Evolutionary conservation across 2,888 invertebrate genomes (phyloP).

Genomic region (Dilophus febrilis): DNA sequence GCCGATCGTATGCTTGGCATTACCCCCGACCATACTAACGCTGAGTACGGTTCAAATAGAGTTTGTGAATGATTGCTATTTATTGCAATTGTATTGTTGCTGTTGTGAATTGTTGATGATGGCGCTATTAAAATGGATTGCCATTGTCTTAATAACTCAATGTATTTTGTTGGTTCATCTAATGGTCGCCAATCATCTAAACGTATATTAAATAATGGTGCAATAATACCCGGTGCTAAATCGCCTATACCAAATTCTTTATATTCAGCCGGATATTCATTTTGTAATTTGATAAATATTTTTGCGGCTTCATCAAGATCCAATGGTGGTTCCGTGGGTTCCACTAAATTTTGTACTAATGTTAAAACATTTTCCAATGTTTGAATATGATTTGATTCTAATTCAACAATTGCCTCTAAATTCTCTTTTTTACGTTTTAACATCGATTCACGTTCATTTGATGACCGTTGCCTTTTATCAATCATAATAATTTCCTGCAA

Average conservation of each 20-base stretch:
- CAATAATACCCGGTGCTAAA: constrained; percentile 68
- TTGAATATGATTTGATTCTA: constrained; percentile 56
- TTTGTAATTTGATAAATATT: constrained; percentile 30
- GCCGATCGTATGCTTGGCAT: constrained; percentile 61
- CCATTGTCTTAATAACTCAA: constrained; percentile 36
- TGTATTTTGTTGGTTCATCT: constrained; percentile 42
- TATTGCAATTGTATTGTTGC: constrained; percentile 8
- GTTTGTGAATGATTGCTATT: constrained; percentile 22
- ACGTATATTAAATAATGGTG: constrained; percentile 61
- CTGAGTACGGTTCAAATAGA: constrained; percentile 51
- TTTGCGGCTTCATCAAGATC: constrained; percentile 30
- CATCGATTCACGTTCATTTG: constrained; percentile 61
- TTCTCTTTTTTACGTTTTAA: constrained; percentile 63
- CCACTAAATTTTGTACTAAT: constrained; percentile 39
- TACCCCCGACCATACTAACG: constrained; percentile 75
- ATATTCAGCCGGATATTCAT: constrained; percentile 57
- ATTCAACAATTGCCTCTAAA: constrained; percentile 44
- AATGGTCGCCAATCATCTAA: constrained; percentile 68
- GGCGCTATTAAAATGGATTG: constrained; percentile 33
- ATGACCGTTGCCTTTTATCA: constrained; percentile 56
- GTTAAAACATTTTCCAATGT: constrained; percentile 50
- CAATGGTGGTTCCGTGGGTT: constrained; percentile 27
- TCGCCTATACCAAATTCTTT: constrained; percentile 67
- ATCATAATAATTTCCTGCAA: constrained; percentile 77
- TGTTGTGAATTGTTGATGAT: neutral